phyloP scores from a whole-genome alignment of 2,113 vertebrate species.

The Plotosus lineatus region DNA sequence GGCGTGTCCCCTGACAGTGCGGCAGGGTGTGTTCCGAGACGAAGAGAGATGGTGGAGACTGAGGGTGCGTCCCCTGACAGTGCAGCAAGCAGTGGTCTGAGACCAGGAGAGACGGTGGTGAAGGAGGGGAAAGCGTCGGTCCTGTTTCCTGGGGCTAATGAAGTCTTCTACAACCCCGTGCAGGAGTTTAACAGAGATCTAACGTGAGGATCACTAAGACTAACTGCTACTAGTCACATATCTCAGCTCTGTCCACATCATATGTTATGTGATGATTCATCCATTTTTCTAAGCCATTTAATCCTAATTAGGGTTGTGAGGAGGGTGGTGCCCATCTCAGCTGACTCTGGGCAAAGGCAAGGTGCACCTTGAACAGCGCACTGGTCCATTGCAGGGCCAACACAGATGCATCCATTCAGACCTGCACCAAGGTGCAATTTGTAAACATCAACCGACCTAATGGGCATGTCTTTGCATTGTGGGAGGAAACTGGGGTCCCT shows the following conservation, averaged over 20 bases:
- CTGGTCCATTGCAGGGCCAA: too few relatives aligned
- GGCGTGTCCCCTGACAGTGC: background rate
- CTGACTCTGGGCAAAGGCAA: too few relatives aligned
- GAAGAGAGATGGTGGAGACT: constrained; percentile 73
- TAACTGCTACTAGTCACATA: background rate
- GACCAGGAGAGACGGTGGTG: constrained; percentile 74
- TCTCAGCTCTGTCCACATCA: background rate
- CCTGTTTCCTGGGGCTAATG: constrained; percentile 83
- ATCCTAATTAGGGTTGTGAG: too few relatives aligned
- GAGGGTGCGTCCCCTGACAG: constrained; percentile 67
- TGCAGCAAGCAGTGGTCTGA: constrained; percentile 30
- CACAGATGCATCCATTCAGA: too few relatives aligned
- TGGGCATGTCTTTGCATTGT: too few relatives aligned
- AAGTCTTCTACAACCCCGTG: constrained; percentile 92
- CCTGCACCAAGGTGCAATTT: too few relatives aligned
- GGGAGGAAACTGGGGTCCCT: too few relatives aligned
- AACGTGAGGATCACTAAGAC: constrained; percentile 74
- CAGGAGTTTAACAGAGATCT: constrained; percentile 92
- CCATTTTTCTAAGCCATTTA: too few relatives aligned
- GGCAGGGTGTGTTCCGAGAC: constrained; percentile 48
- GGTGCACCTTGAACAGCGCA: too few relatives aligned
- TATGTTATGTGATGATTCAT: too few relatives aligned
- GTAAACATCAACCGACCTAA: too few relatives aligned
- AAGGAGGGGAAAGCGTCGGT: constrained; percentile 83
- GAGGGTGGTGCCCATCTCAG: too few relatives aligned